phyloP scores from a whole-genome alignment of 1,140 invertebrate species.

The Lasioglossum albipes region DNA sequence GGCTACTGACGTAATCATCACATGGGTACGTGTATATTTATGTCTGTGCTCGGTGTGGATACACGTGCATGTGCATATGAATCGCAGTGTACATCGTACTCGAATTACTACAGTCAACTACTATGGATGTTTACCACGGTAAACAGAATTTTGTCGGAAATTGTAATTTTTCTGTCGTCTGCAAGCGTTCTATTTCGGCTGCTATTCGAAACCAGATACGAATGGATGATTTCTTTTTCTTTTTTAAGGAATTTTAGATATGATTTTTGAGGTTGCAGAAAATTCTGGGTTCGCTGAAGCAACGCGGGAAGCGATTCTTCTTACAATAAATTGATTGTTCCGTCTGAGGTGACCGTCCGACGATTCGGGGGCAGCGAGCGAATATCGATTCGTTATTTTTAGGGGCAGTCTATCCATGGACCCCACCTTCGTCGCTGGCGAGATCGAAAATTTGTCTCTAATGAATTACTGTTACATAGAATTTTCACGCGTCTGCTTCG shows the following conservation, averaged over 20 bases:
- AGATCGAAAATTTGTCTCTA: slow-evolving; percentile 56
- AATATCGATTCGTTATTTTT: slow-evolving; percentile 76
- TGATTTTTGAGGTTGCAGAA: background rate
- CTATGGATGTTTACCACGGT: background rate
- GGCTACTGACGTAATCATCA: slow-evolving; percentile 57
- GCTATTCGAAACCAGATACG: background rate
- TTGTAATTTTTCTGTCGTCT: background rate
- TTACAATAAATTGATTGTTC: slow-evolving; percentile 59
- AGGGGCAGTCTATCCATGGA: slow-evolving; percentile 66
- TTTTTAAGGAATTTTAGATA: background rate
- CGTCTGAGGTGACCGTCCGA: slow-evolving; percentile 50
- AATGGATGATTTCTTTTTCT: background rate
- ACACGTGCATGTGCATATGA: background rate
- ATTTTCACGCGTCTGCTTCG: background rate
- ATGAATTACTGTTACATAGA: slow-evolving; percentile 17
- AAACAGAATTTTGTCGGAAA: background rate
- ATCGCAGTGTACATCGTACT: slow-evolving; percentile 4
- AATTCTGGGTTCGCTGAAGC: background rate
- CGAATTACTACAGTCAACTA: background rate
- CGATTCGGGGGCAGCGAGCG: slow-evolving; percentile 63
- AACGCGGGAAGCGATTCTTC: background rate
- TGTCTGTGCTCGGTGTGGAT: background rate
- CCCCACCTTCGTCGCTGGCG: slow-evolving; percentile 59
- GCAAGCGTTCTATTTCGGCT: background rate
- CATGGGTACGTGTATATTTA: slow-evolving; percentile 30